Evolutionary conservation across 1,140 invertebrate genomes (phyloP), one percentile per base, ranked within the genome.

Genomic region (Mesaphorura yosii): DNA sequence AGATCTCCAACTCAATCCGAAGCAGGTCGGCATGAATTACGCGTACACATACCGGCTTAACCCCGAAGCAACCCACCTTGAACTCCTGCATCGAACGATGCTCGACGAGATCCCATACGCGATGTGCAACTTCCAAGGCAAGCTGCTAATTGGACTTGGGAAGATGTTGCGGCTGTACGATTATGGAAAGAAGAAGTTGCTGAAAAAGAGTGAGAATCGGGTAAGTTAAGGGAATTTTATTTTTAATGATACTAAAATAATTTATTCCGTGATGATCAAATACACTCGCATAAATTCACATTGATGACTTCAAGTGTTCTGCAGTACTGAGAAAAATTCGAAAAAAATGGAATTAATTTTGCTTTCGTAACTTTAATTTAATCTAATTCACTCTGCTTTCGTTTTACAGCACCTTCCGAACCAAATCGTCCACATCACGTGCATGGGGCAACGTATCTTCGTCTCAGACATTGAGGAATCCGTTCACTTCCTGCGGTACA

Each of bases 141-240:
- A 85, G 55, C 76, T 95, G 2, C 67, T 98, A 2, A 85, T 95
- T 1, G 92, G 93, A 0, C 86, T 98, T 14, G 95, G 96, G 1
- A 80, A 82, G 51, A 83, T 88, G 71, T 69, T 98, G 5, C 73
- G 95, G 51, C 77, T 99, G 4, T 99, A 98, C 68, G 95, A 98
- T 64, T 80, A 97, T 65, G 96, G 95, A 37, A 94, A 93, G 65
- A 93, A 95, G 68, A 98, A 98, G 69, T 68, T 99, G 27, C 69
- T 99, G 4, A 75, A 92, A 34, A 99, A 99, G 72, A 98, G 95
- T 73, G 96, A 99, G 73, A 98, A 98, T 71, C 93, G 95, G 74
- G 82, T 84, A 66, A 65, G 63, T 10, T 34, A 34, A 10, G 10
- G 31, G n/a, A 34, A 46, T 25, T 46, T 25, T n/a, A n/a, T n/a